Evolutionary conservation across 2,113 vertebrate species (phyloP).

Genomic region (Sphyrna mokarran): DNA sequence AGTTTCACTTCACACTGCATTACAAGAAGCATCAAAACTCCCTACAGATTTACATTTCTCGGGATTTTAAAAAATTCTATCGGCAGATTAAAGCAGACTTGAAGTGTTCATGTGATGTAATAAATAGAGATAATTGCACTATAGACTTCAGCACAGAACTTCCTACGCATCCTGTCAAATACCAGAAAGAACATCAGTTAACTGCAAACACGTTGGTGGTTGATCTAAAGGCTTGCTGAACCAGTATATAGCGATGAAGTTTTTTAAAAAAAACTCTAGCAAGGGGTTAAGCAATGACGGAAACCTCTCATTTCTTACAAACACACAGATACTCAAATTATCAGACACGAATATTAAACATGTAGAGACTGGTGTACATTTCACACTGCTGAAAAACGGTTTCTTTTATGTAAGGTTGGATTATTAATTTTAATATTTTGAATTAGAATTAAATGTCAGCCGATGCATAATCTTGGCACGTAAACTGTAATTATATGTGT

Average conservation of each 20-base stretch:
- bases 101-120: slow-evolving; percentile 26
- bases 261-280: background rate
- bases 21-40: slow-evolving; percentile 5
- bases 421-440: slow-evolving; percentile 34
- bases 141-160: slow-evolving; percentile 22
- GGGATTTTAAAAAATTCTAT: background rate
- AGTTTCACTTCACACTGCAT: background rate
- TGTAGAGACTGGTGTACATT: slow-evolving; percentile 9
- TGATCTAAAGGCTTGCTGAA: slow-evolving; percentile 19
- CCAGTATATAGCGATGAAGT: background rate
- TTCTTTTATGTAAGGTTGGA: background rate
- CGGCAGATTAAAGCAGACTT: background rate
- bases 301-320: slow-evolving; percentile 26
- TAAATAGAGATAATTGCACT: slow-evolving; percentile 31
- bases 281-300: slow-evolving; percentile 1
- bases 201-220: slow-evolving; percentile 28
- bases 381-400: background rate
- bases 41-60: background rate
- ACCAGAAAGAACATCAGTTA: slow-evolving; percentile 31
- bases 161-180: slow-evolving; percentile 33
- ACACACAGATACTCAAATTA: slow-evolving; percentile 24
- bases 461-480: slow-evolving; percentile 24
- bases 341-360: slow-evolving; percentile 8
- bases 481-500: slow-evolving; percentile 31
- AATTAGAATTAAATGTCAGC: slow-evolving; percentile 25